Conservation (phyloP, 2,888 invertebrate genomes). For the Timema cristinae region DNA sequence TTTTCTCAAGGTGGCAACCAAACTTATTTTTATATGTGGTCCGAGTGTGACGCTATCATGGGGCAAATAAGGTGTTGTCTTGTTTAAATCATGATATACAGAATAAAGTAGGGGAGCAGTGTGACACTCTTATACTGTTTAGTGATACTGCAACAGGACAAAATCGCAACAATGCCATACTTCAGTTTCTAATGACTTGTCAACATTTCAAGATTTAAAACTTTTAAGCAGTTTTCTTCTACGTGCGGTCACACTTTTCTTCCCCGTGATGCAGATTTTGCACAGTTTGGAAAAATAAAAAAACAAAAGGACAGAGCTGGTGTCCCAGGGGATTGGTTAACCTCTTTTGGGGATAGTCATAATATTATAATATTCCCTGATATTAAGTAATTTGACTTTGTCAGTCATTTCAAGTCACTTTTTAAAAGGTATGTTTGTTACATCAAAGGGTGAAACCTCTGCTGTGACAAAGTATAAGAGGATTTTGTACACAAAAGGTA, state of each 20-base stretch:
- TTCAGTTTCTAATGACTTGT: neutral
- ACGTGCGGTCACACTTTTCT: neutral
- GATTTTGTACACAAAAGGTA: neutral
- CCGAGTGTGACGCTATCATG: neutral
- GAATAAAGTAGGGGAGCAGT: neutral
- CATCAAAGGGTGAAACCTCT: neutral
- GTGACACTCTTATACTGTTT: neutral
- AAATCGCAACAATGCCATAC: neutral
- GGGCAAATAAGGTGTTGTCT: conserved; percentile 1
- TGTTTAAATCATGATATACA: neutral
- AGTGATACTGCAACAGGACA: conserved; percentile 1
- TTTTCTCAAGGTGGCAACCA: no score
- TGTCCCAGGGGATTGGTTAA: no score
- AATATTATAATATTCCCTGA: neutral
- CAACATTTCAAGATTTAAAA: neutral
- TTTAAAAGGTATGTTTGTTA: neutral
- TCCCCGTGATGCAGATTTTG: neutral
- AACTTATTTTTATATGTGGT: conserved; percentile 1
- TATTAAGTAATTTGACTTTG: neutral
- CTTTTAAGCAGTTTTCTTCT: neutral
- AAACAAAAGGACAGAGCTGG: no score
- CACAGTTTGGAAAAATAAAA: neutral
- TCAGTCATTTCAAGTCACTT: neutral
- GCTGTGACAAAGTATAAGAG: neutral
- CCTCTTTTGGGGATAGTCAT: no score